Evolutionary conservation across 2,888 invertebrate genomes (phyloP), one percentile per base, ranked within the genome.

Genomic region (Hipparchia sbordonii): DNA sequence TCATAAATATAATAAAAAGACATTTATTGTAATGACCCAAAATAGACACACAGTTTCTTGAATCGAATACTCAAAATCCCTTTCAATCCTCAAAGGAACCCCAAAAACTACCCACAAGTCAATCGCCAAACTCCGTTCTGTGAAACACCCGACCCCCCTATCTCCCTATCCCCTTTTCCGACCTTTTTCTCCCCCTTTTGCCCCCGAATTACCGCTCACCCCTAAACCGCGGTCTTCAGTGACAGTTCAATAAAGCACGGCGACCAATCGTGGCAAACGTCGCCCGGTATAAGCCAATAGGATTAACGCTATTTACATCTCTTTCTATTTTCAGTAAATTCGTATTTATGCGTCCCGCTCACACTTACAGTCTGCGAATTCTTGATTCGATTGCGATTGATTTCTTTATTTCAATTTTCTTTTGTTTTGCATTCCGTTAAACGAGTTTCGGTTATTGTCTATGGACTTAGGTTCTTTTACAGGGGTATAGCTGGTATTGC

Each of bases 261-360:
- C 90, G 90, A 93, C 93, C 93, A 93, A 93, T 93, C 92, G 87
- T 84, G 87, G 92, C 93, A 93, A 93, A 93, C 91, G 91, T 93
- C 93, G 93, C 87, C 88, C 82, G 84, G 89, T 93, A 91, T 93
- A 93, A 93, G 92, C 93, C 93, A 93, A 93, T 93, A 92, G 93
- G 93, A 93, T 93, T 93, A 93, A 89, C 93, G 90, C 85, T 89
- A 83, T 82, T 56, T 74, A 76, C 76, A 80, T 89, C 90, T 84
- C 87, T 78, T 77, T 90, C 84, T 74, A 52, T 68, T 84, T 1
- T 57, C 1, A 0, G 1, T 10, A 52, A 59, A 60, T 57, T 71
- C 71, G 68, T 46, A 82, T 91, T 74, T 75, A 33, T 51, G 65
- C 68, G 71, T 91, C 92, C 81, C 82, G n/a, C 74, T 91, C 79